Evolutionary conservation across 2,113 vertebrate genomes (phyloP), one percentile per base, ranked within the genome.

Genomic region (Apus apus): DNA sequence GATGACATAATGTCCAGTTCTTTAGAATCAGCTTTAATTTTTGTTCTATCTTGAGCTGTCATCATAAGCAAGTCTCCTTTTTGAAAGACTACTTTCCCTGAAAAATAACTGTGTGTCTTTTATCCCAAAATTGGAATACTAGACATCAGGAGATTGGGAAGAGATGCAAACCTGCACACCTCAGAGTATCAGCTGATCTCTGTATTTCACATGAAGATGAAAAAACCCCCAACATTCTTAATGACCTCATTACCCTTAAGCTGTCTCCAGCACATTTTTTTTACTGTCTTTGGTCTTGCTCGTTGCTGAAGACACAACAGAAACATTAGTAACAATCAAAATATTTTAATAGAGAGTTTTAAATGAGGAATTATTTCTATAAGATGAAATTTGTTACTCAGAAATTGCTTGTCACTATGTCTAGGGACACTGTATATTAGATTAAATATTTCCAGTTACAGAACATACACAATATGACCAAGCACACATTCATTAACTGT

Each of bases 231-330:
- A 26, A 7, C 14, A 54, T 90, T 82, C 10, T 58, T 30, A 29
- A 1, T 2, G 40, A 2, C 9, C 30, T 62, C 13, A 19, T 60
- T 64, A 51, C 5, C 36, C 1, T 0, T 71, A 56, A 64, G 5
- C 25, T 65, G 29, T 57, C 23, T 88, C 6, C 36, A 61, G 34
- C 20, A 75, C 6, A 70, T 26, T 22, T 60, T n/a, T 46, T 48
- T 67, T 19, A 26, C 58, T 79, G 79, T 54, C 17, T 60, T 66
- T 71, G 13, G 10, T 70, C 45, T 9, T 76, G 13, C 57, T 83
- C 17, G 13, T 79, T 82, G n/a, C 20, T 62, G 30, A 88, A 80
- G 19, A 62, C 5, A 29, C 6, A 19, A 4, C 23, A 66, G 48
- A 56, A 22, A 74, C 77, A 61, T 88, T 10, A 71, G 16, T 67